These are phyloP conservation scores for Acanthosepion lycidas DNA, from an alignment of 2,888 invertebrate species.

Conservation along the genomic window DNA sequence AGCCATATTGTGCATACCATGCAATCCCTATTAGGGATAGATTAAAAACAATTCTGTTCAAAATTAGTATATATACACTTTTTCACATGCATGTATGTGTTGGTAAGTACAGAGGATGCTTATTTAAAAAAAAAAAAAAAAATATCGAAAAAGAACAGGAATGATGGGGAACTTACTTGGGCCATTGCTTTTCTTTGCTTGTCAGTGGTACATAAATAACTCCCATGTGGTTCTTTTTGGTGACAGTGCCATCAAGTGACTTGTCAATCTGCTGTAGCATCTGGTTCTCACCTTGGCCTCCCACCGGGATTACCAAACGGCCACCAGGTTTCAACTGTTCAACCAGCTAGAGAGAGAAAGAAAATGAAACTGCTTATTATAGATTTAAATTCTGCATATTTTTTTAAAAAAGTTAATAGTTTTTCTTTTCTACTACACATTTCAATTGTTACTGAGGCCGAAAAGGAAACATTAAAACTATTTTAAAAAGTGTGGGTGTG, in stretches of 20 bases:
- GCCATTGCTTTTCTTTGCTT: conserved; percentile 85
- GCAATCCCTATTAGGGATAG: not conserved
- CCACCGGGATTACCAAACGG: conserved; percentile 90
- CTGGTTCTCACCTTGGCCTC: conserved; percentile 81
- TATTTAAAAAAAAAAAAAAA: not conserved
- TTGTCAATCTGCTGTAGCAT: conserved; percentile 94
- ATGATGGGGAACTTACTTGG: conserved; percentile 71
- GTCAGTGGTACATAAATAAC: conserved; percentile 98
- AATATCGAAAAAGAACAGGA: not conserved
- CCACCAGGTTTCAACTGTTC: conserved; percentile 94
- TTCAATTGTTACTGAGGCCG: no score
- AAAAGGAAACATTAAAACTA: no score
- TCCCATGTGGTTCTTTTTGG: conserved; percentile 88
- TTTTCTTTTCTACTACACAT: no score
- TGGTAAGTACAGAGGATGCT: not conserved
- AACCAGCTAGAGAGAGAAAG: conserved; percentile 79
- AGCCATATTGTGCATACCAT: not conserved
- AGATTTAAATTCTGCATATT: not conserved
- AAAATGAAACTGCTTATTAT: not conserved
- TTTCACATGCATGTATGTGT: not conserved
- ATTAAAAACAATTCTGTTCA: no score
- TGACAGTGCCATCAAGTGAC: conserved; percentile 83
- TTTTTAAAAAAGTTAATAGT: not conserved
- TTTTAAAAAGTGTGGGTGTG: no score
- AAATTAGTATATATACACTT: not conserved